phyloP scores from a whole-genome alignment of 1,140 invertebrate species.

The Lerema accius region DNA sequence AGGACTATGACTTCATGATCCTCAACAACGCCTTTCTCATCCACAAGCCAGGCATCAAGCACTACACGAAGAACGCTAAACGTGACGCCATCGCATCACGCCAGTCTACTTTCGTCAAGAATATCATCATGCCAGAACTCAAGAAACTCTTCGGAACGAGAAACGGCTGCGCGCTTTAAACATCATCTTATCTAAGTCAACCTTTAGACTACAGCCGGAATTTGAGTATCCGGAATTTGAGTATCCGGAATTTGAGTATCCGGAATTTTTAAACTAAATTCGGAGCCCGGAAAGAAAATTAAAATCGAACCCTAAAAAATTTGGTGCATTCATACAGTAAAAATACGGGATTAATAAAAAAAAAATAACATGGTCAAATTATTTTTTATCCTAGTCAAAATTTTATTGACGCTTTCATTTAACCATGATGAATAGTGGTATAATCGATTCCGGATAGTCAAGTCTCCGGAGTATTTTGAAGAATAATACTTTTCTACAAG shows the following conservation, averaged over 20 bases:
- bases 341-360: too few species aligned
- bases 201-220: neutral
- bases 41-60: slow-evolving; percentile 94
- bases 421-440: neutral
- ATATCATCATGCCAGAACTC: slow-evolving; percentile 92
- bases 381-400: neutral
- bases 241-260: neutral
- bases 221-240: neutral
- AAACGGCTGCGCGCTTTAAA: slow-evolving; percentile 92
- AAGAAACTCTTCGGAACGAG: slow-evolving; percentile 91
- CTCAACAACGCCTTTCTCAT: slow-evolving; percentile 95
- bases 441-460: neutral
- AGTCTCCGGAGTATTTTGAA: neutral
- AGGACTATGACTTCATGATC: slow-evolving; percentile 95
- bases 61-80: slow-evolving; percentile 89
- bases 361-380: too few species aligned
- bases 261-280: too few species aligned
- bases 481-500: slow-evolving; percentile 22
- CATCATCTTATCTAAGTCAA: neutral
- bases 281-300: too few species aligned
- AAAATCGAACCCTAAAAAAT: too few species aligned
- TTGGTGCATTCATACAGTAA: too few species aligned
- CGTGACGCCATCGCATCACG: slow-evolving; percentile 89
- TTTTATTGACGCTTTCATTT: neutral
- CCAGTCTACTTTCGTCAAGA: slow-evolving; percentile 91